Conservation (phyloP, 2,888 invertebrate genomes). For the Ichneumoninae sp. region DNA sequence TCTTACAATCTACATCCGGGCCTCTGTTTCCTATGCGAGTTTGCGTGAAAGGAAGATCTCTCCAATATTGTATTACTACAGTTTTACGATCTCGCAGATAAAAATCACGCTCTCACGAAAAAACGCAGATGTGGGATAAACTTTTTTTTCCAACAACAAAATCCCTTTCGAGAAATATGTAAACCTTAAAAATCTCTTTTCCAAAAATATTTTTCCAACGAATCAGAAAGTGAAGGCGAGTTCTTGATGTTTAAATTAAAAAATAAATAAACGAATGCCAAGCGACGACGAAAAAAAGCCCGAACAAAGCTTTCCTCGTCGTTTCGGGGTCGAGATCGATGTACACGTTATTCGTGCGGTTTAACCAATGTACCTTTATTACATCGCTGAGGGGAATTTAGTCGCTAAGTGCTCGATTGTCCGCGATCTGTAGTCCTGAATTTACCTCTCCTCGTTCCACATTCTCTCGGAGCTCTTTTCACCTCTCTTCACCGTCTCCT, state of each 20-base stretch:
- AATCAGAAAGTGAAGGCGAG: no score
- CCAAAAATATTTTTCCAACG: no score
- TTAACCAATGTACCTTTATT: conserved; percentile 65
- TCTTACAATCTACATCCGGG: conserved; percentile 55
- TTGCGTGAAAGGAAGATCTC: conserved; percentile 28
- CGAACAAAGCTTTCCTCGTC: background rate
- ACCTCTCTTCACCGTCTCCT: conserved; percentile 69
- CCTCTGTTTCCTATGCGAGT: conserved; percentile 14
- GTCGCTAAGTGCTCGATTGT: conserved; percentile 75
- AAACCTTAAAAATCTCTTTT: background rate
- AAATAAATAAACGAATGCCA: background rate
- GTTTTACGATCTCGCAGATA: background rate
- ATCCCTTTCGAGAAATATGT: background rate
- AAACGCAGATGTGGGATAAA: background rate
- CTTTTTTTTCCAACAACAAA: background rate
- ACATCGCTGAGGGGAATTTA: conserved; percentile 44
- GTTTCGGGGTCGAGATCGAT: conserved; percentile 1
- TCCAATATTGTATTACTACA: conserved; percentile 26
- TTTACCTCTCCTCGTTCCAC: conserved; percentile 38
- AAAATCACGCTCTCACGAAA: background rate
- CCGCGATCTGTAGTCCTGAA: conserved; percentile 65
- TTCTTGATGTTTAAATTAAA: no score
- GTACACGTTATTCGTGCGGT: conserved; percentile 10
- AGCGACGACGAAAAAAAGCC: background rate
- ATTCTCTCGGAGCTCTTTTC: conserved; percentile 66